phyloP scores from a whole-genome alignment of 2,888 invertebrate genomes.

The Diadromus collaris region DNA sequence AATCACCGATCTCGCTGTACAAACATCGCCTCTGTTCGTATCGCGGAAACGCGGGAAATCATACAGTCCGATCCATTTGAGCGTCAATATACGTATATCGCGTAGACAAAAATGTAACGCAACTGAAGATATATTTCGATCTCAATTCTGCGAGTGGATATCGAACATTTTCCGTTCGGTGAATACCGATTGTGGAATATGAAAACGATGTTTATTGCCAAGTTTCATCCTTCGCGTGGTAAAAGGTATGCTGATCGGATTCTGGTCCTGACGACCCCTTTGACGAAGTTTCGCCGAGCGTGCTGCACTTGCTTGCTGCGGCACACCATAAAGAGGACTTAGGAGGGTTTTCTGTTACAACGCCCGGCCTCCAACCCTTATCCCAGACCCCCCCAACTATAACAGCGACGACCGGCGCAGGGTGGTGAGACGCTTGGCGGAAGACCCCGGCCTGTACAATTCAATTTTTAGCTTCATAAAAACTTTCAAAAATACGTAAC shows the following conservation, averaged over 20 bases:
- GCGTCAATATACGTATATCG: background rate
- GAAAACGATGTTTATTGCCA: background rate
- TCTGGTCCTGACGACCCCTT: background rate
- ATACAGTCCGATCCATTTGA: background rate
- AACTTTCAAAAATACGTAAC: background rate
- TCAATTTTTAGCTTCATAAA: background rate
- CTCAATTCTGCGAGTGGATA: background rate
- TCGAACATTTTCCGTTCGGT: background rate
- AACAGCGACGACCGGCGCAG: background rate
- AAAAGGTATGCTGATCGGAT: background rate
- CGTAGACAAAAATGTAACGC: background rate
- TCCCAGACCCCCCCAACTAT: background rate
- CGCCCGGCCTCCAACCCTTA: background rate
- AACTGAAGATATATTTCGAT: background rate
- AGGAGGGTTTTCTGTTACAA: background rate
- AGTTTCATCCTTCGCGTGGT: background rate
- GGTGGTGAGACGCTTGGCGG: no score
- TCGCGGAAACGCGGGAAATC: background rate
- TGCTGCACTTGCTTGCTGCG: background rate
- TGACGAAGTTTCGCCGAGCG: background rate
- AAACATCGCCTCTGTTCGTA: background rate
- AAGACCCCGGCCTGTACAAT: no score
- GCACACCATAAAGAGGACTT: background rate
- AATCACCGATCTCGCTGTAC: no score
- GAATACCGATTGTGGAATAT: background rate